Conservation (phyloP, 2,113 vertebrate genomes). For the Triplophysa tibetana region DNA sequence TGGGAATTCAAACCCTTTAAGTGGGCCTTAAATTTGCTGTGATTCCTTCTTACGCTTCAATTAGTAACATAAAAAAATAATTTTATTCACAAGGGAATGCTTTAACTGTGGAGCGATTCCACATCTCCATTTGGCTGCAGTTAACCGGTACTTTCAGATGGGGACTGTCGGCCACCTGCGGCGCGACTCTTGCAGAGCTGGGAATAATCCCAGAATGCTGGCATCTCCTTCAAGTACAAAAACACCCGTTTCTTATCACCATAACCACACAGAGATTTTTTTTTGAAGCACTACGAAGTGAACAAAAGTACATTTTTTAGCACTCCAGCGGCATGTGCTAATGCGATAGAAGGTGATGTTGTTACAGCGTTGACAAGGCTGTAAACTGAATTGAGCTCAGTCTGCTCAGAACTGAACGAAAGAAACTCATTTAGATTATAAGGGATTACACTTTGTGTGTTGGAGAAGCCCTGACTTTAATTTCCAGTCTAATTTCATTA, state of each 20-base stretch:
- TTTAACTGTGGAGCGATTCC: background rate
- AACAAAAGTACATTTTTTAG: background rate
- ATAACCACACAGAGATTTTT: background rate
- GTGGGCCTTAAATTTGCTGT: background rate
- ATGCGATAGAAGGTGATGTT: background rate
- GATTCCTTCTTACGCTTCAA: background rate
- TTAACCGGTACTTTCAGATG: slow-evolving; percentile 30
- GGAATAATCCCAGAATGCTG: background rate
- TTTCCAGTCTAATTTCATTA: background rate
- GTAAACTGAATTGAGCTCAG: slow-evolving; percentile 1
- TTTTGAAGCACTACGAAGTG: background rate
- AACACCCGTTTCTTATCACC: background rate
- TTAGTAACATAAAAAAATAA: background rate
- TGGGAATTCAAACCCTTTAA: too few species aligned
- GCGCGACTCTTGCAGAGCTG: slow-evolving; percentile 13
- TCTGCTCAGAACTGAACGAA: slow-evolving; percentile 9
- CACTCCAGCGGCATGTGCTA: background rate
- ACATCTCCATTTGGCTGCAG: background rate
- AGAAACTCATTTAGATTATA: background rate
- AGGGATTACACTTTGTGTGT: too few species aligned
- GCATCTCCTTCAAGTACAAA: background rate
- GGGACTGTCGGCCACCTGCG: slow-evolving; percentile 7
- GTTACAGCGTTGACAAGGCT: background rate
- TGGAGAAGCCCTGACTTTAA: background rate
- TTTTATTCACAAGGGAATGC: background rate